Evolutionary conservation across 2,797 vertebrate genomes (phyloP).

Genomic region (Channallabes apus): DNA sequence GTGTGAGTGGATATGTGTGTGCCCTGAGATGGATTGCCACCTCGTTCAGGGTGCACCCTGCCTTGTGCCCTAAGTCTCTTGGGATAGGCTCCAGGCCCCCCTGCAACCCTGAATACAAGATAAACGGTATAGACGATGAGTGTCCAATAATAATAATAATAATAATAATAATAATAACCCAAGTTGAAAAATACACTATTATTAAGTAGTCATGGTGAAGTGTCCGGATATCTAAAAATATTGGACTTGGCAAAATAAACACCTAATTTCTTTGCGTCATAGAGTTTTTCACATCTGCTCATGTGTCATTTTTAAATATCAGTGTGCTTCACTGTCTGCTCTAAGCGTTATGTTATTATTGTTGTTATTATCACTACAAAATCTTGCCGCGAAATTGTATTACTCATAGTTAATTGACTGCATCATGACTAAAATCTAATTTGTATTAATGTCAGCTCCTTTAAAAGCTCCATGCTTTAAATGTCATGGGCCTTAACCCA

Average conservation of each 20-base stretch:
- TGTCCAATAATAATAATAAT: too few species aligned
- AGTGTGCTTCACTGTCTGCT: not conserved
- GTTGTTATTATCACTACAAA: not conserved
- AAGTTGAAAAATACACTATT: too few species aligned
- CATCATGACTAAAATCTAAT: not conserved
- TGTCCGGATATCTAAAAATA: not conserved
- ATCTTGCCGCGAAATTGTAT: not conserved
- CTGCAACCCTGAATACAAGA: too few species aligned
- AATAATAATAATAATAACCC: not conserved
- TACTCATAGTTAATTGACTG: constrained; percentile 3
- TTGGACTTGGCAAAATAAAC: not conserved
- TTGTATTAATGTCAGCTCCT: not conserved
- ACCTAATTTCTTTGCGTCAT: not conserved
- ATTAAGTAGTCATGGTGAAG: not conserved
- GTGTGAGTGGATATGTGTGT: too few species aligned
- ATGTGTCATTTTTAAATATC: not conserved
- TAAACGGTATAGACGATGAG: too few species aligned
- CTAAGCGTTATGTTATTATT: not conserved
- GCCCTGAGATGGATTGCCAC: too few species aligned
- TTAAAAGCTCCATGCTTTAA: not conserved
- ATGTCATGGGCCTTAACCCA: not conserved
- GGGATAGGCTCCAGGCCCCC: too few species aligned
- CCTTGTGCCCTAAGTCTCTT: too few species aligned
- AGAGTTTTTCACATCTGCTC: not conserved
- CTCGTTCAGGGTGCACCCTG: too few species aligned